phyloP scores from a whole-genome alignment of 2,888 invertebrate genomes.

The Dione vanillae region DNA sequence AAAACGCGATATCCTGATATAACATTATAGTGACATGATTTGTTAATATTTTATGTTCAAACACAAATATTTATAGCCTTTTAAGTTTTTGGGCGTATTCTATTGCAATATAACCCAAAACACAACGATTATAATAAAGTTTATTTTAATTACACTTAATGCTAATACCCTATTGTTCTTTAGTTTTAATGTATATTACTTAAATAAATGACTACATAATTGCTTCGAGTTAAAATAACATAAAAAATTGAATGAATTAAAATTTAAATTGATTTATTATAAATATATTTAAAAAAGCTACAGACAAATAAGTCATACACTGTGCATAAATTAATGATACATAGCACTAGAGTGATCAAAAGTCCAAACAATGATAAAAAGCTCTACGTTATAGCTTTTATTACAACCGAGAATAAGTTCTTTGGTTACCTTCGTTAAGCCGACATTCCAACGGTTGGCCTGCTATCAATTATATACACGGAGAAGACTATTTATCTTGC shows the following conservation, averaged over 20 bases:
- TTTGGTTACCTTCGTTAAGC: slow-evolving; percentile 61
- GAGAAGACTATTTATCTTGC: slow-evolving; percentile 82
- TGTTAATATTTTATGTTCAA: slow-evolving; percentile 38
- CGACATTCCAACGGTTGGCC: slow-evolving; percentile 69
- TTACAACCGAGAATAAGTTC: slow-evolving; percentile 60
- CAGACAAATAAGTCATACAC: not conserved
- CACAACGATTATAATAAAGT: slow-evolving; percentile 40
- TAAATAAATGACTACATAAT: slow-evolving; percentile 32
- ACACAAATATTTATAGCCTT: slow-evolving; percentile 30
- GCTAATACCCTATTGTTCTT: slow-evolving; percentile 41
- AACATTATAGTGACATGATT: slow-evolving; percentile 43
- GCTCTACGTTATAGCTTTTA: slow-evolving; percentile 20
- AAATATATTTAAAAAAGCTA: not conserved
- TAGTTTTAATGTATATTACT: slow-evolving; percentile 50
- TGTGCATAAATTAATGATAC: not conserved
- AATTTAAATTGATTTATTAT: not conserved
- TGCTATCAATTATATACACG: slow-evolving; percentile 81
- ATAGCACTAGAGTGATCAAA: slow-evolving; percentile 1
- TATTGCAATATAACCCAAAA: slow-evolving; percentile 42
- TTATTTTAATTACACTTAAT: not conserved
- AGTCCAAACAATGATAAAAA: not conserved
- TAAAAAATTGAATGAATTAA: too few relatives aligned
- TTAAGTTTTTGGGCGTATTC: slow-evolving; percentile 36
- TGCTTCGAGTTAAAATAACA: not conserved
- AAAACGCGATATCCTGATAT: slow-evolving; percentile 63